Evolutionary conservation across 2,797 vertebrate species (phyloP), one percentile per base, ranked within the genome.

Genomic region (Aulostomus chinensis): DNA sequence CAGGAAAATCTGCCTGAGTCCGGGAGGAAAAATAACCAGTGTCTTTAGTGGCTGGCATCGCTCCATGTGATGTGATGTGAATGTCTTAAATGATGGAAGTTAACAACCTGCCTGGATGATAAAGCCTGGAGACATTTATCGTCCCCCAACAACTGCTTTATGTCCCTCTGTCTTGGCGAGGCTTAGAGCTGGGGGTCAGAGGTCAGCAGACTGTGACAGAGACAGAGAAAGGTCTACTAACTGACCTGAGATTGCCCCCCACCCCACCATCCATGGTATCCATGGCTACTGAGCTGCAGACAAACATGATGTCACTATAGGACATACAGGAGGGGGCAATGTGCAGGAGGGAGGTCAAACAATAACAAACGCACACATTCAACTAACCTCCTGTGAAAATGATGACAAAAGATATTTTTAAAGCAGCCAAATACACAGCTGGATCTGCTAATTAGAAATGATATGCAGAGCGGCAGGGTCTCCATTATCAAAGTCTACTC

Each of bases 221-320:
- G 87, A 90, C 84, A 72, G 75, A 64, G 43, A 76, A 61, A 88
- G 89, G 87, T 86, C 79, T 47, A 49, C 53, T 28, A 53, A 51
- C 51, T 88, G 88, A 88, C 86, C 86, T 62, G 51, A 9, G 31
- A 67, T 72, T 83, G 80, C 76, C 82, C 86, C 62, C 68, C 48
- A 59, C 72, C 68, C 52, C 20, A 21, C 51, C 59, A 39, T 78
- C 61, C 61, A 2, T 22, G 12, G 79, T 89, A 64, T 48, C 84
- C 84, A 88, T 89, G 80, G 77, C 77, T 71, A 88, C 87, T 70
- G 82, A 84, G 75, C 83, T 66, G 72, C 77, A 88, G 80, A 86
- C 84, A 88, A 83, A 85, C 76, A 86, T 78, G 73, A 81, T 86
- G 85, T 84, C 82, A 68, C 77, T 43, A 22, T 61, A 54, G 55